Percentiles rank a stretch among this genome's conserved stretches.
phyloP scores from a whole-genome alignment of 2,797 vertebrate genomes.

The Gymnothorax javanicus region DNA sequence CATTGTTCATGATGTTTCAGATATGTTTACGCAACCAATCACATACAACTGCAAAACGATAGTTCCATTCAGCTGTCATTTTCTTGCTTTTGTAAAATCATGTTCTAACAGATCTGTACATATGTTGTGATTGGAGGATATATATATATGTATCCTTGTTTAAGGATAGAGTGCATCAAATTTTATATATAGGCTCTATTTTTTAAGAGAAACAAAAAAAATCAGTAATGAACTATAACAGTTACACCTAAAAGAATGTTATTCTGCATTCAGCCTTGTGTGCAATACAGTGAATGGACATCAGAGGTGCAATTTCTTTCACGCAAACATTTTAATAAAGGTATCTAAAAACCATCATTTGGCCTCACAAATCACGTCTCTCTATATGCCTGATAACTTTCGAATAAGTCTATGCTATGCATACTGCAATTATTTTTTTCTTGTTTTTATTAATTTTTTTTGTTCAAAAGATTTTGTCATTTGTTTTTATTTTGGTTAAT shows the following conservation, averaged over 20 bases:
- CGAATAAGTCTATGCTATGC: neutral
- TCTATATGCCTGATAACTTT: neutral
- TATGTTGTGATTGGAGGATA: conserved; percentile 52
- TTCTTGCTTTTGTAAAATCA: conserved; percentile 8
- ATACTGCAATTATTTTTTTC: neutral
- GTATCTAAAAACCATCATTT: conserved; percentile 32
- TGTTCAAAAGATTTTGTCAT: neutral
- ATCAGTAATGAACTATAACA: conserved; percentile 47
- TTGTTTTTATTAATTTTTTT: neutral
- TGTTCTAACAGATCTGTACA: conserved; percentile 55
- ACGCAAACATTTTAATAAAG: conserved; percentile 58
- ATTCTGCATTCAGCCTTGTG: conserved; percentile 62
- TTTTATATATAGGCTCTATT: conserved; percentile 81
- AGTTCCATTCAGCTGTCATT: conserved; percentile 11
- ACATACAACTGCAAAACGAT: conserved; percentile 13
- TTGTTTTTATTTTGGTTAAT: neutral
- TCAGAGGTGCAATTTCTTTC: conserved; percentile 39
- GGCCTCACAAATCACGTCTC: neutral
- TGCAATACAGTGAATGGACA: conserved; percentile 71
- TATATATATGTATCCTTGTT: conserved; percentile 32
- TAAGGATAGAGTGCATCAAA: conserved; percentile 71
- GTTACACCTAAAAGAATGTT: conserved; percentile 59
- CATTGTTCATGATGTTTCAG: conserved; percentile 23
- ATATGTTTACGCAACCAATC: conserved; percentile 27
- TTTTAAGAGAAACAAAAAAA: conserved; percentile 56